phyloP scores from a whole-genome alignment of 2,113 vertebrate species.

The Grantiella picta region DNA sequence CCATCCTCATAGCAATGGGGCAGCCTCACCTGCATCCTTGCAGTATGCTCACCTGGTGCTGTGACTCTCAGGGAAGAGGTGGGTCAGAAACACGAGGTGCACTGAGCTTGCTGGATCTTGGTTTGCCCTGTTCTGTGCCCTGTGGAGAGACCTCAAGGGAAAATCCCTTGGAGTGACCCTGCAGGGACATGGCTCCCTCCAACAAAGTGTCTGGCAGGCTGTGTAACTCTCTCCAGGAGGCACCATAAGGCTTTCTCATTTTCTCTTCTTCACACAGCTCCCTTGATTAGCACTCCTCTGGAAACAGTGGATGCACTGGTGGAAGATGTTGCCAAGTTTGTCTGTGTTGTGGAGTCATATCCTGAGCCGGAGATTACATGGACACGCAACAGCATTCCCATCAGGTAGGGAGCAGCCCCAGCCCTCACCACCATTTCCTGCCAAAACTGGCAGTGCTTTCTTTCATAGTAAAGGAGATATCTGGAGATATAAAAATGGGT shows the following conservation, averaged over 20 bases:
- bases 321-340: constrained; percentile 92
- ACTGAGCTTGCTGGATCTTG: not conserved
- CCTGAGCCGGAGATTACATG: constrained; percentile 89
- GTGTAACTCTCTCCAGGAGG: rapidly evolving
- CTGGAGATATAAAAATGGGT: not conserved
- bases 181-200: rapidly evolving
- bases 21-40: not conserved
- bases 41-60: not conserved
- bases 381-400: constrained; percentile 93
- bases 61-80: rapidly evolving
- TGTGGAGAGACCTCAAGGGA: not conserved
- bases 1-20: rapidly evolving
- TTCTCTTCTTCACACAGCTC: constrained; percentile 71
- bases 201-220: not conserved
- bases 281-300: constrained; percentile 86
- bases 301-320: constrained; percentile 89
- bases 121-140: not conserved
- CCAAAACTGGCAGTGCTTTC: not conserved
- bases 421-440: not conserved
- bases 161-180: not conserved
- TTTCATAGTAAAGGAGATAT: not conserved
- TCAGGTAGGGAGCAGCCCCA: constrained; percentile 76
- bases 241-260: not conserved
- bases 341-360: constrained; percentile 91
- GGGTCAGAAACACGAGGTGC: not conserved